Conservation (phyloP, 2,888 invertebrate species). For the Lithophane ornitopus region DNA sequence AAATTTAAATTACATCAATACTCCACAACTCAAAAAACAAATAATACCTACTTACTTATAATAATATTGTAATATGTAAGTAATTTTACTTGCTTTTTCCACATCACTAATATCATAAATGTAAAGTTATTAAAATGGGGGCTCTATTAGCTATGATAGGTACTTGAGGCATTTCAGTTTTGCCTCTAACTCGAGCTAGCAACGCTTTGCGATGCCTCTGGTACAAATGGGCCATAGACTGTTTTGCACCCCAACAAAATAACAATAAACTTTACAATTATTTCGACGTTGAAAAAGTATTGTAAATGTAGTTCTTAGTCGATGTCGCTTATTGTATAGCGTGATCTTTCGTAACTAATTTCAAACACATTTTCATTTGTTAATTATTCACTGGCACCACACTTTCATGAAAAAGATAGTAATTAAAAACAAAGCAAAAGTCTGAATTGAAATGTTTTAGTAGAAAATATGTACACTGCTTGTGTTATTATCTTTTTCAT, state of each 20-base stretch:
- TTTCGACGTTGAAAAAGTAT: slow-evolving; percentile 23
- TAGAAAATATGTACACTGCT: neutral
- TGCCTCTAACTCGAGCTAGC: neutral
- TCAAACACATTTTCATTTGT: slow-evolving; percentile 25
- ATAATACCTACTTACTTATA: slow-evolving; percentile 21
- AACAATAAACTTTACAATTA: neutral
- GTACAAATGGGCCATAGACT: neutral
- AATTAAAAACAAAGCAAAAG: neutral
- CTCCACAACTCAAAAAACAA: neutral
- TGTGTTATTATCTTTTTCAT: slow-evolving; percentile 42
- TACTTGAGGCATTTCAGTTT: neutral
- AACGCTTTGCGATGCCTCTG: neutral
- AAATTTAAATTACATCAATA: neutral
- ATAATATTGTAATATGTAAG: neutral
- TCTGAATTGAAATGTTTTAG: neutral
- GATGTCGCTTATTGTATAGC: slow-evolving; percentile 48
- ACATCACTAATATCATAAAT: neutral
- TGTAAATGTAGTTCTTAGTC: slow-evolving; percentile 30
- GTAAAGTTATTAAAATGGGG: neutral
- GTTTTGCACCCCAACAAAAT: neutral
- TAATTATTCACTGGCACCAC: slow-evolving; percentile 22
- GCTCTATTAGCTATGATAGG: neutral
- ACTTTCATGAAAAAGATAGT: slow-evolving; percentile 28
- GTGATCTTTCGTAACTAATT: slow-evolving; percentile 44
- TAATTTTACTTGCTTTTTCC: slow-evolving; percentile 13